phyloP scores from a whole-genome alignment of 2,888 invertebrate species.

The Stegana nigrithorax region DNA sequence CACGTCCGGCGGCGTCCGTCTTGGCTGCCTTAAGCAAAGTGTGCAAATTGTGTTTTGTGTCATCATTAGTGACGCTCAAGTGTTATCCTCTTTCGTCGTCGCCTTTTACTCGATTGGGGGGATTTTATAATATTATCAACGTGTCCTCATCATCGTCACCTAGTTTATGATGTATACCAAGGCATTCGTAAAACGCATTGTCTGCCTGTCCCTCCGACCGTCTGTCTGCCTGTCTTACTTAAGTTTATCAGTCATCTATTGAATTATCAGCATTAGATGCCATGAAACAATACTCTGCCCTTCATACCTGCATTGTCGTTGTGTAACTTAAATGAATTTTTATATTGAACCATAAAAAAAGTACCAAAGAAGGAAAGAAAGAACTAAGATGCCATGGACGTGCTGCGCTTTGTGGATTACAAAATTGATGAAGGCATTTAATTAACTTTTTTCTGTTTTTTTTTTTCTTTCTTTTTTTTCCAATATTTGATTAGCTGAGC shows the following conservation, averaged over 20 bases:
- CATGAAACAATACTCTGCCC: background rate
- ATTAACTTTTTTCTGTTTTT: conserved; percentile 2
- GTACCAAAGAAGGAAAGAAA: background rate
- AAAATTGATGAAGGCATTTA: conserved; percentile 4
- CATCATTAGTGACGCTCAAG: conserved; percentile 1
- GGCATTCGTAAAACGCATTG: background rate
- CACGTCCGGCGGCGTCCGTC: background rate
- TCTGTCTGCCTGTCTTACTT: background rate
- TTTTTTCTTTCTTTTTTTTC: no score
- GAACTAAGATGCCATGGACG: no score
- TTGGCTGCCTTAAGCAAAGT: background rate
- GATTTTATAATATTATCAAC: no score
- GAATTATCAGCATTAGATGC: background rate
- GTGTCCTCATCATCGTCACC: background rate
- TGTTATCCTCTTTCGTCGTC: background rate
- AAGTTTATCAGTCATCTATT: background rate
- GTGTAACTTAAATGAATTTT: background rate
- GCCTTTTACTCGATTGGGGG: no score
- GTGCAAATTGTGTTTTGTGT: conserved; percentile 4
- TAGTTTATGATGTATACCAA: background rate
- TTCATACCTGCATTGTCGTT: background rate
- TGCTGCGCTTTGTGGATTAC: background rate
- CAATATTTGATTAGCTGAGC: no score
- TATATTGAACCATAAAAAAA: background rate
- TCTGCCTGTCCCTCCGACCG: no score